Conservation (phyloP, 53 echinoderm and acorn worm species). For the Zoroaster sp. region DNA sequence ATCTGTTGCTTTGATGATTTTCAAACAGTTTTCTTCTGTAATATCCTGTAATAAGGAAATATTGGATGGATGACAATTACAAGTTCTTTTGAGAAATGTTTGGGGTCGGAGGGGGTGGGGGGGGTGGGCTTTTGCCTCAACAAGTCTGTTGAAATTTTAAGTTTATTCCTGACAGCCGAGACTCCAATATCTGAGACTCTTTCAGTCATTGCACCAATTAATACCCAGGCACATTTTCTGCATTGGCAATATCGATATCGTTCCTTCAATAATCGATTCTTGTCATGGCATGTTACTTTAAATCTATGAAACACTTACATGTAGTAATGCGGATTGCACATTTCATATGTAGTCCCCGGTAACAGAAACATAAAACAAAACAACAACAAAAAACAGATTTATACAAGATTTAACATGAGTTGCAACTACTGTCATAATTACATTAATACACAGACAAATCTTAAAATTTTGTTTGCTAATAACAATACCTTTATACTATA, state of each 20-base stretch:
- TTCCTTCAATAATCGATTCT: background rate
- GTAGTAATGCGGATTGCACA: slow-evolving; percentile 45
- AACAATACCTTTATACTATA: slow-evolving; percentile 51
- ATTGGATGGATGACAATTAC: too few relatives aligned
- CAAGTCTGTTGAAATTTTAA: background rate
- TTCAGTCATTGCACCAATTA: slow-evolving; percentile 22
- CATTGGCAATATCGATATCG: background rate
- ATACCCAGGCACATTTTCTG: slow-evolving; percentile 8
- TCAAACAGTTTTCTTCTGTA: too few relatives aligned
- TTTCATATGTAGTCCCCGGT: slow-evolving; percentile 11
- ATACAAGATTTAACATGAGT: slow-evolving; percentile 42
- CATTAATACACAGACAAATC: slow-evolving; percentile 47
- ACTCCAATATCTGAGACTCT: background rate
- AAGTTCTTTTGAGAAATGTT: background rate
- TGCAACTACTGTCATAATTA: slow-evolving; percentile 31
- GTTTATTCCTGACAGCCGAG: background rate
- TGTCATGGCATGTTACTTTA: background rate
- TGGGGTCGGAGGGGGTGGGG: background rate
- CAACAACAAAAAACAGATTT: background rate
- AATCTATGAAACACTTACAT: background rate
- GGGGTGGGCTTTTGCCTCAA: background rate
- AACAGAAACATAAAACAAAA: background rate
- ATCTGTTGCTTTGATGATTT: too few relatives aligned
- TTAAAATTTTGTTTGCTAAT: slow-evolving; percentile 29
- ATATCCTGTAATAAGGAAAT: too few relatives aligned